phyloP scores from a whole-genome alignment of 2,888 invertebrate species.

The Eupithecia insigniata region DNA sequence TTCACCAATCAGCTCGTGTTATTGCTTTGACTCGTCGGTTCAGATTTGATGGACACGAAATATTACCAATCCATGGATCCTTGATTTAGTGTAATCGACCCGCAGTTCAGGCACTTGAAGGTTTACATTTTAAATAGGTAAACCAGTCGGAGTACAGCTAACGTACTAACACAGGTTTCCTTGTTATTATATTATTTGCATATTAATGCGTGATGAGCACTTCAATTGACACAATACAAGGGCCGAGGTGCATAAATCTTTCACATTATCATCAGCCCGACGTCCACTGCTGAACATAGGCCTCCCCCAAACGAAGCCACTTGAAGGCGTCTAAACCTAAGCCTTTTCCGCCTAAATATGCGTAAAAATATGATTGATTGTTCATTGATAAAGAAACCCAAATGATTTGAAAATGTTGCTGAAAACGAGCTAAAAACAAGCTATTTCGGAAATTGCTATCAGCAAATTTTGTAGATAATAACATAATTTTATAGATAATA shows the following conservation, averaged over 20 bases:
- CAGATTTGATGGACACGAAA: neutral
- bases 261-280: too few relatives aligned
- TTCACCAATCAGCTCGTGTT: neutral
- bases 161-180: slow-evolving; percentile 24
- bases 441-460: slow-evolving; percentile 13
- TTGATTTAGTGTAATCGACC: neutral
- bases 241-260: neutral
- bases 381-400: too few relatives aligned
- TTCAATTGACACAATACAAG: neutral
- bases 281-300: too few relatives aligned
- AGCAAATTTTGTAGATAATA: slow-evolving; percentile 21
- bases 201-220: neutral
- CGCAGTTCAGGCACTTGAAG: slow-evolving; percentile 21
- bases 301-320: too few relatives aligned
- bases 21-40: neutral
- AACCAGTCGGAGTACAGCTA: neutral
- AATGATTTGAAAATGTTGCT: neutral
- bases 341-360: too few relatives aligned
- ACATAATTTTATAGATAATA: neutral
- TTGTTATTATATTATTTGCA: slow-evolving; percentile 25
- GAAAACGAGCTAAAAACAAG: too few relatives aligned
- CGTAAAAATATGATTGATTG: neutral
- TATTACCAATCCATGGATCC: neutral
- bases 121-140: slow-evolving; percentile 4
- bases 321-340: too few relatives aligned